Conservation (phyloP, 2,888 invertebrate species). For the Dyspetes luteomarginatus region DNA sequence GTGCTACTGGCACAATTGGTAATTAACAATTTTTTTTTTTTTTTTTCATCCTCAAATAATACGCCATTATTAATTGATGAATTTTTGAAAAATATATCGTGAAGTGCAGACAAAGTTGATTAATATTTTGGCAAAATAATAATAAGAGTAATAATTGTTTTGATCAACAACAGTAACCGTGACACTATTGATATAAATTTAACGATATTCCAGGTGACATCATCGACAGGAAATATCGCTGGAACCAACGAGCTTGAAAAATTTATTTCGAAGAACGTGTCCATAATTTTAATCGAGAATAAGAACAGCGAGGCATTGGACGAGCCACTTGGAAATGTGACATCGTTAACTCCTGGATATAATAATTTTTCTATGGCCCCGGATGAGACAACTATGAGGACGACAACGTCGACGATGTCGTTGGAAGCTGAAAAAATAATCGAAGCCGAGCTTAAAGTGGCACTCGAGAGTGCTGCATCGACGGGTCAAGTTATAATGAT, state of each 20-base stretch:
- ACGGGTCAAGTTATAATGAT: slow-evolving; percentile 52
- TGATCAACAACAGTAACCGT: no score
- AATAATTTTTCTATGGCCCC: background rate
- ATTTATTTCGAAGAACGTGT: slow-evolving; percentile 23
- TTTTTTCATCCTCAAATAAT: no score
- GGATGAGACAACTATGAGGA: no score
- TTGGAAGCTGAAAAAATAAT: slow-evolving; percentile 28
- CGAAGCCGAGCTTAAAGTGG: slow-evolving; percentile 39
- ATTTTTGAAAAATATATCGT: slow-evolving; percentile 2
- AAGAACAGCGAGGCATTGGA: background rate
- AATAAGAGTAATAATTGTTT: no score
- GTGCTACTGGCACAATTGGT: slow-evolving; percentile 74
- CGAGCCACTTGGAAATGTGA: slow-evolving; percentile 1
- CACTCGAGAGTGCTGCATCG: slow-evolving; percentile 39
- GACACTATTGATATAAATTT: no score
- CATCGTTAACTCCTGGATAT: background rate
- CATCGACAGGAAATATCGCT: slow-evolving; percentile 3
- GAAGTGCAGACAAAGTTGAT: slow-evolving; percentile 26
- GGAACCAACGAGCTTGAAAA: slow-evolving; percentile 6
- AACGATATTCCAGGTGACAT: slow-evolving; percentile 30
- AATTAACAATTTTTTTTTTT: no score
- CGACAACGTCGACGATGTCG: slow-evolving; percentile 1
- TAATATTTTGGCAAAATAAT: no score
- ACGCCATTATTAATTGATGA: background rate
- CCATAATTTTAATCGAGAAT: slow-evolving; percentile 19